Evolutionary conservation across 2,888 invertebrate species (phyloP), one percentile per base, ranked within the genome.

Genomic region (Marasmarcha lunaedactyla): DNA sequence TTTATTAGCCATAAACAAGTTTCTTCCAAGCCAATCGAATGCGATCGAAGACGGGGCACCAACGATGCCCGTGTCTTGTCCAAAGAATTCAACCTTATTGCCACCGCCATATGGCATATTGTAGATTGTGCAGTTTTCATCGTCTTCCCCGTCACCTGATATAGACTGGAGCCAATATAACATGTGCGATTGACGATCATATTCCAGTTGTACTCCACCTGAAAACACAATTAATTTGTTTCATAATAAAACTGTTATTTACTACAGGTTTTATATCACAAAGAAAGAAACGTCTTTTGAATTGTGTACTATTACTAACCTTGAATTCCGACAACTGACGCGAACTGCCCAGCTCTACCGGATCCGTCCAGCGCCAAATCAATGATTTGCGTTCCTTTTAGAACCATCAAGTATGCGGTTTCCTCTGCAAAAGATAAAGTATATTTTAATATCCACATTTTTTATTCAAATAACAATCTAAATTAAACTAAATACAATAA

Each of bases 1-100:
- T 27, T 91, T 88, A 59, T 97, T 98, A 15, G 95, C 96, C 67
- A 98, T 90, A 66, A 92, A 98, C 26, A 99, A 70, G 76, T 98
- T 99, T 40, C 97, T 86, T 2, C 98, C 97, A 14, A 98, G 85
- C 98, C 98, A 98, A 67, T 99, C 98, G 59, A 97, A 94, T 0
- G 98, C 97, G 33, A 99, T 88, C 0, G 94, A 89, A 26, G 93
- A 93, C 0, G 97, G 94, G 0, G 95, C 91, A 0, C 97, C 96
- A 6, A 96, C 91, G 36, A 97, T 88, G n/a, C 97, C 94, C 1
- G 89, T 87, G 53, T 93, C 92, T 2, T 84, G 69, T n/a, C 91
- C 91, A 4, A 95, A 85, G 67, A 96, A 92, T 54, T 91, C 90
- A 1, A 51, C 55, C 48, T 70, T 70, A 40, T 94, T 94, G 1